Evolutionary conservation across 2,888 invertebrate species (phyloP).

Genomic region (Agonopterix arenella): DNA sequence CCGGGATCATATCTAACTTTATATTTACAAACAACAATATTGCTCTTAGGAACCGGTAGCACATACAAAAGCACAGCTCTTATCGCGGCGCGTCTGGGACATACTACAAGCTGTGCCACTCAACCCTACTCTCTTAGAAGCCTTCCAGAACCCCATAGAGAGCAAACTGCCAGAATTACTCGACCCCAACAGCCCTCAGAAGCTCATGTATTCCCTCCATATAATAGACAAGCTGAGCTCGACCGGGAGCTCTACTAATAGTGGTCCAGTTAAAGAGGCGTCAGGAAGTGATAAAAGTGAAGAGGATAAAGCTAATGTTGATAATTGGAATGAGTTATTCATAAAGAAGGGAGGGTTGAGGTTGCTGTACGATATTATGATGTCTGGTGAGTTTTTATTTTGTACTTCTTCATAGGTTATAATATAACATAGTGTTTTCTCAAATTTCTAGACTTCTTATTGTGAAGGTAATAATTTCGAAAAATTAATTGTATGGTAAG

Average conservation of each 20-base stretch:
- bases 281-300: conserved; percentile 44
- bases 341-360: conserved; percentile 92
- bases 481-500: too few relatives aligned
- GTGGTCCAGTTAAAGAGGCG: conserved; percentile 41
- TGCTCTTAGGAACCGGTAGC: conserved; percentile 79
- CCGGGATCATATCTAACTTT: not conserved
- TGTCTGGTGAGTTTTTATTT: conserved; percentile 80
- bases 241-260: conserved; percentile 51
- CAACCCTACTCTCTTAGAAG: conserved; percentile 89
- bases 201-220: conserved; percentile 95
- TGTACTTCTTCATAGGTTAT: not conserved
- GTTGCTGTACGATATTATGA: conserved; percentile 93
- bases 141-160: conserved; percentile 86
- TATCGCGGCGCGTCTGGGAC: conserved; percentile 96
- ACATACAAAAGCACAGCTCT: conserved; percentile 91
- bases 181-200: conserved; percentile 93
- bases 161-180: conserved; percentile 84
- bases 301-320: conserved; percentile 46
- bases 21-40: not conserved
- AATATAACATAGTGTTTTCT: too few relatives aligned
- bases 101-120: conserved; percentile 94
- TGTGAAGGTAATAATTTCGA: too few relatives aligned
- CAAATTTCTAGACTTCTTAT: too few relatives aligned
- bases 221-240: conserved; percentile 81
- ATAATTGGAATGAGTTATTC: conserved; percentile 86